A percentile compares a stretch with the other conserved stretches of the same genome.
Evolutionary conservation across 2,888 invertebrate species (phyloP).

Genomic region (Sphaerophoria rueppellii): DNA sequence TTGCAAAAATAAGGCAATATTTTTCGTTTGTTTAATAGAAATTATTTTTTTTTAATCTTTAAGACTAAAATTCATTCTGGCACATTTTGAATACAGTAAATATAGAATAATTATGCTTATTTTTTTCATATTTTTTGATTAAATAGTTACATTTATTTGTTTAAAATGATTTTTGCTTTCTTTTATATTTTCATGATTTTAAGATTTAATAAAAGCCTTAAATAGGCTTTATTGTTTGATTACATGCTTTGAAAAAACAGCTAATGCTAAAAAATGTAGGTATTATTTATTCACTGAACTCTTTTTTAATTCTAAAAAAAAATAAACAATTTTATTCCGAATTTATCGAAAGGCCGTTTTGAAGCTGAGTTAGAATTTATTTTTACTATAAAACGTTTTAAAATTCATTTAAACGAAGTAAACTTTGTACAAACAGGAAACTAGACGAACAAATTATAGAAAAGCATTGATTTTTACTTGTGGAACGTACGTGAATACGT

Average conservation of each 20-base stretch:
- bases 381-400: too few relatives aligned
- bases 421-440: too few relatives aligned
- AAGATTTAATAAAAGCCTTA: conserved; percentile 14
- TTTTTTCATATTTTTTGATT: conserved; percentile 26
- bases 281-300: conserved; percentile 34
- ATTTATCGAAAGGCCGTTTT: background rate
- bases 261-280: conserved; percentile 19
- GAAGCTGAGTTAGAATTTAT: background rate
- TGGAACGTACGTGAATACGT: too few relatives aligned
- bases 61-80: conserved; percentile 71
- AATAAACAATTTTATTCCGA: conserved; percentile 1
- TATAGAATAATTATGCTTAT: conserved; percentile 26
- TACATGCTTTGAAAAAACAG: conserved; percentile 21
- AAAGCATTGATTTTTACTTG: too few relatives aligned
- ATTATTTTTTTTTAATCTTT: conserved; percentile 59
- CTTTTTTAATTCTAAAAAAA: conserved; percentile 6
- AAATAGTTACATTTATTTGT: conserved; percentile 42
- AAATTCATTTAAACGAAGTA: too few relatives aligned
- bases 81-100: conserved; percentile 72
- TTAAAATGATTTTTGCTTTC: background rate
- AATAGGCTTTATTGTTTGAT: conserved; percentile 9
- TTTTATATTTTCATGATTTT: conserved; percentile 8
- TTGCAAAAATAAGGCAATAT: conserved; percentile 66
- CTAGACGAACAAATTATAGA: too few relatives aligned
- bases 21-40: conserved; percentile 16